These are phyloP conservation scores for Babyrousa celebensis DNA, from an alignment of 2,797 vertebrate genomes.

Conservation along the genomic window DNA sequence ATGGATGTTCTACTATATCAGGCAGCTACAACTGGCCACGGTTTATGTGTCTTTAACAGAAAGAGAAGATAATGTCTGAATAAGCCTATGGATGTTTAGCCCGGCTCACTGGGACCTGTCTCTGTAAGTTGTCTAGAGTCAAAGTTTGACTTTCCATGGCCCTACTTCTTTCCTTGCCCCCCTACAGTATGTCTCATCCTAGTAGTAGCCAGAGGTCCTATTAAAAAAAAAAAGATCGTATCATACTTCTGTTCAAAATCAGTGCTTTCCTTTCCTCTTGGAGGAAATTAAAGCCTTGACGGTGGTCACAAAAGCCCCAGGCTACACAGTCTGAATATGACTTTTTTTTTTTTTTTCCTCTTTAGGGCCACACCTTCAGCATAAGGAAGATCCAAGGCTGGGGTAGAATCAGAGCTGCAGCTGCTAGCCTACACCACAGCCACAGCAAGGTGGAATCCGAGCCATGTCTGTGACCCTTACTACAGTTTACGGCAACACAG, in stretches of 20 bases:
- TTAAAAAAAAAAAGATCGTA: background rate
- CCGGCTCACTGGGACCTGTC: background rate
- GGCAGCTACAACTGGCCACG: background rate
- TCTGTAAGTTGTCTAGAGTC: background rate
- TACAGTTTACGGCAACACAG: too few relatives aligned
- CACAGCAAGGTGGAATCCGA: too few relatives aligned
- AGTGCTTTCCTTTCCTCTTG: background rate
- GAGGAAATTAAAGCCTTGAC: background rate
- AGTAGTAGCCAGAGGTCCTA: background rate
- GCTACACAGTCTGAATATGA: accelerated
- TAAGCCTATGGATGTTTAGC: background rate
- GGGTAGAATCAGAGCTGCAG: too few relatives aligned
- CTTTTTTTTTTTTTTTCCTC: too few relatives aligned
- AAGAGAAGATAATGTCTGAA: background rate
- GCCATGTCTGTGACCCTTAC: too few relatives aligned
- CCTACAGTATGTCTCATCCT: background rate
- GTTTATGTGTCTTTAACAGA: accelerated
- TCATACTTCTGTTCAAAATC: background rate
- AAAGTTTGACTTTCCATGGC: background rate
- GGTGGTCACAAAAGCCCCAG: background rate
- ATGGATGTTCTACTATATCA: accelerated
- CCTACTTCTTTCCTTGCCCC: background rate
- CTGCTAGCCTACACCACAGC: too few relatives aligned
- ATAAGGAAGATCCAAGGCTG: too few relatives aligned
- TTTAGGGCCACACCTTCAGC: too few relatives aligned